A percentile compares a stretch with the other conserved stretches of the same genome.
Conservation (phyloP, 2,797 vertebrate genomes). For the Sebastes itinus region DNA sequence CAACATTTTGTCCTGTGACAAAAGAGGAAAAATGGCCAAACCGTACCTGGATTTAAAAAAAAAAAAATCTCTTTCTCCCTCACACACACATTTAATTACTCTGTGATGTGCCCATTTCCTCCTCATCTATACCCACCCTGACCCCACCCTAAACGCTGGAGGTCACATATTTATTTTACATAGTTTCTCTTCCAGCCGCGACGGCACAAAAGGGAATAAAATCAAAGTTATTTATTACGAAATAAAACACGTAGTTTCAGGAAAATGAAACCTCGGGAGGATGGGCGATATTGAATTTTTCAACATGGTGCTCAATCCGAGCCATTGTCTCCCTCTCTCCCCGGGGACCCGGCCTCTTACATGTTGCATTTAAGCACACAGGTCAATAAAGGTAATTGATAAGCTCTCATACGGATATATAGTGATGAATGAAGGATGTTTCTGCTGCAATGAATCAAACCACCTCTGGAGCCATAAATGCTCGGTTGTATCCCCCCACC, state of each 20-base stretch:
- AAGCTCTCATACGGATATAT: conserved; percentile 73
- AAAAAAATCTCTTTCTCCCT: not conserved
- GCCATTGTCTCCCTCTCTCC: conserved; percentile 44
- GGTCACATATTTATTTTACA: conserved; percentile 66
- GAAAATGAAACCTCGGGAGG: conserved; percentile 68
- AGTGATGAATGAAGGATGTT: conserved; percentile 71
- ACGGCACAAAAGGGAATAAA: conserved; percentile 62
- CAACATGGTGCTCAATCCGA: conserved; percentile 41
- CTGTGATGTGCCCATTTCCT: conserved; percentile 10
- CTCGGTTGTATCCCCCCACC: conserved; percentile 14
- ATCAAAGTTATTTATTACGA: conserved; percentile 67
- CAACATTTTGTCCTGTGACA: conserved; percentile 41
- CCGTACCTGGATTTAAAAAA: conserved; percentile 10
- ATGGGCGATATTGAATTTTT: conserved; percentile 65
- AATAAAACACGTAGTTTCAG: conserved; percentile 65
- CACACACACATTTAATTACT: conserved; percentile 22
- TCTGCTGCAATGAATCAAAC: conserved; percentile 59
- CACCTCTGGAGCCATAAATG: conserved; percentile 45
- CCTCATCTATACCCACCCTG: conserved; percentile 4
- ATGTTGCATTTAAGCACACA: conserved; percentile 64
- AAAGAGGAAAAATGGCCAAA: conserved; percentile 29
- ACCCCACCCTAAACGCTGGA: conserved; percentile 48
- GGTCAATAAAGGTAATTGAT: conserved; percentile 80
- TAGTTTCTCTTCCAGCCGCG: conserved; percentile 33
- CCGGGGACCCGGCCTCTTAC: conserved; percentile 42